Base-by-base conservation (phyloP, 1,140 invertebrate genomes). In the Caenorhabditis tropicalis region DNA sequence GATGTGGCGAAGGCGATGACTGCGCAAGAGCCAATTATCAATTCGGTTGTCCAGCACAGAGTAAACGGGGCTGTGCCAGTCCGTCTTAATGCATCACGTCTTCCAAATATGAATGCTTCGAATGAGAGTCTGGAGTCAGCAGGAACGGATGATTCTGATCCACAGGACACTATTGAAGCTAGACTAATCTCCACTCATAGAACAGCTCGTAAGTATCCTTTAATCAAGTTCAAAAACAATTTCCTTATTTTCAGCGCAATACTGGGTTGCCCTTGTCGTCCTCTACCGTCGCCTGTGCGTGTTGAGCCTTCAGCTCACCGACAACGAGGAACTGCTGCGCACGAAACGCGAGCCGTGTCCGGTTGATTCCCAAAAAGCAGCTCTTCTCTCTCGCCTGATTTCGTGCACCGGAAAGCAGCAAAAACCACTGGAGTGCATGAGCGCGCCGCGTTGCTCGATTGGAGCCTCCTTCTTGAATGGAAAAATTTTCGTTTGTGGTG, bases 401-500 rank as follows among this genome's bases (percentile, higher is more conserved):
- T 87, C 87, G 7, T 83, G 86, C 15, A 84, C 56, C 10, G 87
- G 82, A 83, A 81, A 31, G 53, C 89, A 43, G 58, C 56, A 81
- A n/a, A 82, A 48, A 24, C 84, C 84, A 19, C 60, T 85, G 80
- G 84, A 82, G 43, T 60, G 82, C 33, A 85, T 85, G 84, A 79
- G 49, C 39, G 81, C 53, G 15, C 39, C 84, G 6, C 56, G 84
- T 15, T 95, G 95, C 91, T 94, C 94, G n/a, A 93, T 94, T 74
- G 95, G 95, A 10, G 94, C 94, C 82, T 94, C 93, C 36, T 94
- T 94, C 86, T 90, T 95, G 19, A 93, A 94, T 83, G 94, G 94
- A 31, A 93, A 93, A 65, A 91, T 96, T 1, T 91, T 95, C 84
- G 94, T 95, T 27, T 95, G 94, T 91, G 95, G 94, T 94, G 90